Conservation (phyloP, 2,888 invertebrate genomes). For the Dione juno region DNA sequence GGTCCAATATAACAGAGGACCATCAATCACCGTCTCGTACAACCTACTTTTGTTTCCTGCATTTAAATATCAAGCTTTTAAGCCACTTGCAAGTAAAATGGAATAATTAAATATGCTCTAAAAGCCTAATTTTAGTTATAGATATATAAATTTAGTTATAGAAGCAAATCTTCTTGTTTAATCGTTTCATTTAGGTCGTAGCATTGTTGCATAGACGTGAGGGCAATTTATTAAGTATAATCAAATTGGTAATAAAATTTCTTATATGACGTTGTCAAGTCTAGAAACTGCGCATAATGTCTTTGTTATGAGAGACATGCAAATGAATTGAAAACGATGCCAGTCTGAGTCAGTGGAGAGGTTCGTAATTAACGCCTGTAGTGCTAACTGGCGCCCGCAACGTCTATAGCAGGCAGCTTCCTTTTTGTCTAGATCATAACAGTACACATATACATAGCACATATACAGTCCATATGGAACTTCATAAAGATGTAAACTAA, state of each 20-base stretch:
- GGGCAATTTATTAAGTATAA: not conserved
- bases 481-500: not conserved
- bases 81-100: conserved; percentile 22
- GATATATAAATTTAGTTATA: too few relatives aligned
- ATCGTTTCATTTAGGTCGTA: not conserved
- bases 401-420: conserved; percentile 48
- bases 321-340: conserved; percentile 54
- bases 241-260: not conserved
- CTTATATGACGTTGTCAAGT: conserved; percentile 29
- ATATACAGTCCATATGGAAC: not conserved
- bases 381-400: conserved; percentile 60
- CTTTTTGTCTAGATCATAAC: conserved; percentile 42
- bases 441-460: conserved; percentile 30
- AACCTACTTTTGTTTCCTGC: conserved; percentile 41
- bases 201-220: not conserved
- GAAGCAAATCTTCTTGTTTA: not conserved
- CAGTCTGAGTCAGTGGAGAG: conserved; percentile 62
- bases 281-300: conserved; percentile 24
- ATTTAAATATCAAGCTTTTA: conserved; percentile 29
- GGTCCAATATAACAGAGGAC: conserved; percentile 36
- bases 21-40: conserved; percentile 43
- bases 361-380: conserved; percentile 64
- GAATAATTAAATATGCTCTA: conserved; percentile 27
- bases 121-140: not conserved
- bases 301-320: conserved; percentile 46